phyloP scores from a whole-genome alignment of 1,140 invertebrate genomes.

The Drosophila navojoa region DNA sequence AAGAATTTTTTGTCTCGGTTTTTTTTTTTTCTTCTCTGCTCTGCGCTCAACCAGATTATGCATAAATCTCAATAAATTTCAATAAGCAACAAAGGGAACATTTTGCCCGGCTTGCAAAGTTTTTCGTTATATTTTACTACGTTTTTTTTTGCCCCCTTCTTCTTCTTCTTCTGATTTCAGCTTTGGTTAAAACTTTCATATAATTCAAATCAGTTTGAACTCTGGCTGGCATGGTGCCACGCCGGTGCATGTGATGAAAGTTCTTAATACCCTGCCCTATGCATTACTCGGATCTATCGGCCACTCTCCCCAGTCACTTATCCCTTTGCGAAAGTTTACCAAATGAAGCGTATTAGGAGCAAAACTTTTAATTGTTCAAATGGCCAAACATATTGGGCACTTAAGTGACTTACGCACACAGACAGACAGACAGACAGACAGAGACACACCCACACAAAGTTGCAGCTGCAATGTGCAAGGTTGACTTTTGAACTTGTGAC shows the following conservation, averaged over 20 bases:
- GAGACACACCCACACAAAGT: neutral
- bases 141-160: neutral
- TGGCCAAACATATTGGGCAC: conserved; percentile 73
- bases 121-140: neutral
- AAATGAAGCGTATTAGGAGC: conserved; percentile 81
- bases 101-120: neutral
- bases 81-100: conserved; percentile 68
- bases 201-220: conserved; percentile 23
- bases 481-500: conserved; percentile 69
- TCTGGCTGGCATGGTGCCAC: neutral
- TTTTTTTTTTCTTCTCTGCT: neutral
- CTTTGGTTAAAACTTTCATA: conserved; percentile 19
- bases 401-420: conserved; percentile 68
- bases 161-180: neutral
- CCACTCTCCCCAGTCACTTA: neutral
- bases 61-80: conserved; percentile 82
- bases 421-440: conserved; percentile 4
- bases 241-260: conserved; percentile 50
- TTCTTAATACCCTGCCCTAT: conserved; percentile 59
- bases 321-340: conserved; percentile 63
- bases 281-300: conserved; percentile 13
- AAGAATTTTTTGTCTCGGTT: conserved; percentile 40
- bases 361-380: conserved; percentile 83
- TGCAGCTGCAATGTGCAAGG: conserved; percentile 28
- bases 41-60: conserved; percentile 58